These are phyloP conservation scores for Ranitomeya imitator DNA, from an alignment of 2,113 vertebrate genomes.

Conservation along the genomic window DNA sequence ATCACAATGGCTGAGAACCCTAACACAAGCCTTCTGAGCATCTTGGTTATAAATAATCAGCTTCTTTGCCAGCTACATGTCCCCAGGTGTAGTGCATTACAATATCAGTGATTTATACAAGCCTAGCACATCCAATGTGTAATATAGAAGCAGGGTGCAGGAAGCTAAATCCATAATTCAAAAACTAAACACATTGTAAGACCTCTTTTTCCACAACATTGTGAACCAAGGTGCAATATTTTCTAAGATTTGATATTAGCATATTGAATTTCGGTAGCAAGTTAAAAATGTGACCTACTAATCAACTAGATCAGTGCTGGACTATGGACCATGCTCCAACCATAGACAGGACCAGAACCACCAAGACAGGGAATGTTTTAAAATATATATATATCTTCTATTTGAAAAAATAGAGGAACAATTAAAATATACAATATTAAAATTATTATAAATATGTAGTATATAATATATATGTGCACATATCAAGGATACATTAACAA, in stretches of 20 bases:
- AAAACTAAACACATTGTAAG: background rate
- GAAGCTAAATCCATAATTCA: background rate
- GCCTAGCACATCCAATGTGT: slow-evolving; percentile 3
- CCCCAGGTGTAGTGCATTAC: slow-evolving; percentile 5
- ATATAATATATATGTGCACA: too few relatives aligned
- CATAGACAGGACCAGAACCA: too few relatives aligned
- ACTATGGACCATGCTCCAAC: too few relatives aligned
- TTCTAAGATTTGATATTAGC: background rate
- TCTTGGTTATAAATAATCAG: background rate
- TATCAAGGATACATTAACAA: too few relatives aligned
- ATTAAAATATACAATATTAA: too few relatives aligned
- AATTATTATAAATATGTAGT: too few relatives aligned
- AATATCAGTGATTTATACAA: slow-evolving; percentile 11
- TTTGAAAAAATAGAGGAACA: too few relatives aligned
- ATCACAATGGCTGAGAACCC: background rate
- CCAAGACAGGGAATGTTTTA: too few relatives aligned
- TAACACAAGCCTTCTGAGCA: background rate
- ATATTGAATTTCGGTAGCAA: background rate
- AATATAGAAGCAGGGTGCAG: background rate
- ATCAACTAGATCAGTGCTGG: too few relatives aligned
- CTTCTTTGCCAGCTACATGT: background rate
- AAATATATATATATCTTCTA: too few relatives aligned
- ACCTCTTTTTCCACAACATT: too few relatives aligned
- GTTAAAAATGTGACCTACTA: too few relatives aligned
- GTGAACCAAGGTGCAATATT: background rate